Evolutionary conservation across 2,113 vertebrate species (phyloP).

Genomic region (Malurus cyaneus): DNA sequence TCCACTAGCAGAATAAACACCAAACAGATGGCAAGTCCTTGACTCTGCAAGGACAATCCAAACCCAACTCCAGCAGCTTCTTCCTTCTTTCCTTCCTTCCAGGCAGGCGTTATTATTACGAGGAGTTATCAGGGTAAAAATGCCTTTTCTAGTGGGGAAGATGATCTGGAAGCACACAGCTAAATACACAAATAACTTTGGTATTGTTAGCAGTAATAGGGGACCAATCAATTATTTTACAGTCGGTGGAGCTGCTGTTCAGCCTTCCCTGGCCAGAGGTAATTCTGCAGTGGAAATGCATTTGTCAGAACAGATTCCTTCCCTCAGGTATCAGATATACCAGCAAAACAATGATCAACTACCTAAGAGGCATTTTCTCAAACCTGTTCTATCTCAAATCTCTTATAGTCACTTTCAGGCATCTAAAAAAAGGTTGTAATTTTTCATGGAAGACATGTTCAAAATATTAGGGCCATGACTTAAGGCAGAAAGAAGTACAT

Average conservation of each 20-base stretch:
- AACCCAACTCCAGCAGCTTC: neutral
- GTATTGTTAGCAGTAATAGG: neutral
- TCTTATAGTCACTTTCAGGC: neutral
- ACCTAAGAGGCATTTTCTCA: neutral
- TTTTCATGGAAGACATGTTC: neutral
- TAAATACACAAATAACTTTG: neutral
- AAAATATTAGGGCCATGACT: neutral
- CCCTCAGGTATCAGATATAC: neutral
- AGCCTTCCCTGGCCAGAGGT: neutral
- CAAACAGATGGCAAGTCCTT: neutral
- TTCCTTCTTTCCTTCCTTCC: neutral
- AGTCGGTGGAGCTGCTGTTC: neutral
- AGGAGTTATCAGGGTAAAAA: neutral
- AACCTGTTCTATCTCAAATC: neutral
- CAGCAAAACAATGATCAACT: neutral
- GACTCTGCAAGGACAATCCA: neutral
- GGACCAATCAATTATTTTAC: neutral
- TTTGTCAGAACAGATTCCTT: neutral
- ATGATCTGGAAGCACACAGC: neutral
- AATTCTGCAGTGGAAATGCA: neutral
- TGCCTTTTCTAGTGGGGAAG: neutral
- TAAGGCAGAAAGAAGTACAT: neutral
- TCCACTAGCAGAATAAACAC: neutral
- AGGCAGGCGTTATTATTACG: neutral
- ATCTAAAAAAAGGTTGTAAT: neutral